phyloP scores from a whole-genome alignment of 2,797 vertebrate genomes.

The Salmo trutta region DNA sequence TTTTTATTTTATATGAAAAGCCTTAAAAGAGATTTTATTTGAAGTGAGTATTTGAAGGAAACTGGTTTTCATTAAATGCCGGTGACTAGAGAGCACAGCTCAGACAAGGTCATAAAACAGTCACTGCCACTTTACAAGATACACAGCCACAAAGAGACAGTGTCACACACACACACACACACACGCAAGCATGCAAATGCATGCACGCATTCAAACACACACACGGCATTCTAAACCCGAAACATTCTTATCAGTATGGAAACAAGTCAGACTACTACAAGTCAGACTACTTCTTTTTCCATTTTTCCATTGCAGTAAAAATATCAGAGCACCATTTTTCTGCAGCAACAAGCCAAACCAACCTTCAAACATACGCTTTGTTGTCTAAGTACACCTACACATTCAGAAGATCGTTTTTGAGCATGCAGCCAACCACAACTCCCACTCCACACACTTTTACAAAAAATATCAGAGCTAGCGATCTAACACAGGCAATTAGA shows the following conservation, averaged over 20 bases:
- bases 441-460: slow-evolving; percentile 55
- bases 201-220: background rate
- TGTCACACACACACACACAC: background rate
- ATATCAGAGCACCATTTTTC: background rate
- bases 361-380: background rate
- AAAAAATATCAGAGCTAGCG: background rate
- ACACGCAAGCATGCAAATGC: background rate
- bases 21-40: background rate
- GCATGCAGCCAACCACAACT: slow-evolving; percentile 14
- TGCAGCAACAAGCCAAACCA: background rate
- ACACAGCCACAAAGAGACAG: background rate
- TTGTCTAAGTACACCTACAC: slow-evolving; percentile 6
- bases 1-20: background rate
- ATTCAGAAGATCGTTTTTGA: background rate
- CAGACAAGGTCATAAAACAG: background rate
- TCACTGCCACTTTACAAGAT: background rate
- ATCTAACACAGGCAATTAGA: background rate
- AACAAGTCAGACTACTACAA: slow-evolving; percentile 3
- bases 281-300: background rate
- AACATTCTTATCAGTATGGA: slow-evolving; percentile 6
- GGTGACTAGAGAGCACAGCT: background rate
- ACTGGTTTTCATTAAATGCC: background rate
- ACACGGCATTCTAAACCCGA: background rate
- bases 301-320: slow-evolving; percentile 10
- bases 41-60: background rate